phyloP scores from a whole-genome alignment of 2,888 invertebrate genomes.

The Polia nebulosa region DNA sequence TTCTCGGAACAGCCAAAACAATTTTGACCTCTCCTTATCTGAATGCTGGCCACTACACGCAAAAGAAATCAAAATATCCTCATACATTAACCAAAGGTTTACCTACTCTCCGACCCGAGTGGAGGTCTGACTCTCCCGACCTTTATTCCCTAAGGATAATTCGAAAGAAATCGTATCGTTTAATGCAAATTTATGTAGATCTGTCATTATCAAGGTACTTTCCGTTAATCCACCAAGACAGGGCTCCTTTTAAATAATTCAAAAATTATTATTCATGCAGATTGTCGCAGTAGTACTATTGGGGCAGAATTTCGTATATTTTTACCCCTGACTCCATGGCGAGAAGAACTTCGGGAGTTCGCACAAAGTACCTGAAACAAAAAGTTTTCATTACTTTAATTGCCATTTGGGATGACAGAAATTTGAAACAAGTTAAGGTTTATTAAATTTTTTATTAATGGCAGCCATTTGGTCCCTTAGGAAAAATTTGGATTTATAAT shows the following conservation, averaged over 20 bases:
- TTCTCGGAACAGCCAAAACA: no score
- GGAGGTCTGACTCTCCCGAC: conserved; percentile 8
- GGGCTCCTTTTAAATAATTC: conserved; percentile 77
- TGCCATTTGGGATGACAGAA: conserved; percentile 48
- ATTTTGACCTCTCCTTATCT: no score
- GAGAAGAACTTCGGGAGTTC: conserved; percentile 30
- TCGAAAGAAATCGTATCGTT: conserved; percentile 63
- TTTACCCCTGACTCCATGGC: conserved; percentile 45
- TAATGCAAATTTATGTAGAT: conserved; percentile 79
- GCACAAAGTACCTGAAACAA: conserved; percentile 63
- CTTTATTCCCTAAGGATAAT: conserved; percentile 59
- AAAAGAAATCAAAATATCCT: neutral
- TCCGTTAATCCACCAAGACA: conserved; percentile 76
- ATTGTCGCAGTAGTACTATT: conserved; percentile 67
- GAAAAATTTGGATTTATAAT: neutral
- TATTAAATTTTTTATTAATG: conserved; percentile 50
- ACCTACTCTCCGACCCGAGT: neutral
- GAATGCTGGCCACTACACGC: no score
- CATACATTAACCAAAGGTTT: neutral
- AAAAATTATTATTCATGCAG: conserved; percentile 80
- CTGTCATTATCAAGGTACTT: conserved; percentile 67
- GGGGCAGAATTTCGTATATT: conserved; percentile 25
- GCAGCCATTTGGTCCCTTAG: conserved; percentile 12
- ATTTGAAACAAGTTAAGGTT: conserved; percentile 53
- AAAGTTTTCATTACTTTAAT: conserved; percentile 63